Evolutionary conservation across 1,140 invertebrate species (phyloP).

Genomic region (Arion vulgaris): DNA sequence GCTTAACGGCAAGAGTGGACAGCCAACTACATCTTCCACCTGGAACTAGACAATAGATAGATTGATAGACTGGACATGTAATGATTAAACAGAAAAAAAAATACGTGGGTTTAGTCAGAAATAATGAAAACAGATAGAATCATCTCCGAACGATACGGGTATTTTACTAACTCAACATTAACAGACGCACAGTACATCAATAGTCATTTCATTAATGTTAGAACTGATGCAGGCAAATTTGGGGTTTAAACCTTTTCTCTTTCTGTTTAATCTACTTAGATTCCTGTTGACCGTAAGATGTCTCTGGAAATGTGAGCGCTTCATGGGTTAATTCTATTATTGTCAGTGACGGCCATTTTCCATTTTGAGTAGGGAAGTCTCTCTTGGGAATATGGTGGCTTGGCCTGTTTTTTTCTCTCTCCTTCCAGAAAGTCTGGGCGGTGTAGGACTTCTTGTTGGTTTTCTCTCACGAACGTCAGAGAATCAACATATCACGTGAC

Average conservation of each 20-base stretch:
- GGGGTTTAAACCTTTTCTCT: neutral
- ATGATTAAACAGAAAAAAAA: no score
- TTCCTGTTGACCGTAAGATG: neutral
- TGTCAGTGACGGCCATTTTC: neutral
- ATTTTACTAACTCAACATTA: no score
- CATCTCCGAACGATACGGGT: no score
- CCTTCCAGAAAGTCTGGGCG: neutral
- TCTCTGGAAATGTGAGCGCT: neutral
- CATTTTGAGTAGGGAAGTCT: neutral
- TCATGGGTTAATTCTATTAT: neutral
- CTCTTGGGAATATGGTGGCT: neutral
- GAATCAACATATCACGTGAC: constrained; percentile 33
- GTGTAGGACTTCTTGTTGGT: neutral
- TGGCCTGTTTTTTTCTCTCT: neutral
- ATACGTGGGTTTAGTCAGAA: no score
- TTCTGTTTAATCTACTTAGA: neutral
- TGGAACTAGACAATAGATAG: no score
- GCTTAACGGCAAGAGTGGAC: no score
- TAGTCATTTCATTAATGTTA: neutral
- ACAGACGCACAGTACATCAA: neutral
- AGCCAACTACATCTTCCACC: no score
- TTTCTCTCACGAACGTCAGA: neutral
- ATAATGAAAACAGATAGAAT: no score
- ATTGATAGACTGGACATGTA: no score
- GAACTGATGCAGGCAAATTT: neutral